These are phyloP conservation scores for Meleagris gallopavo DNA, from an alignment of 2,113 vertebrate species.

Conservation along the genomic window DNA sequence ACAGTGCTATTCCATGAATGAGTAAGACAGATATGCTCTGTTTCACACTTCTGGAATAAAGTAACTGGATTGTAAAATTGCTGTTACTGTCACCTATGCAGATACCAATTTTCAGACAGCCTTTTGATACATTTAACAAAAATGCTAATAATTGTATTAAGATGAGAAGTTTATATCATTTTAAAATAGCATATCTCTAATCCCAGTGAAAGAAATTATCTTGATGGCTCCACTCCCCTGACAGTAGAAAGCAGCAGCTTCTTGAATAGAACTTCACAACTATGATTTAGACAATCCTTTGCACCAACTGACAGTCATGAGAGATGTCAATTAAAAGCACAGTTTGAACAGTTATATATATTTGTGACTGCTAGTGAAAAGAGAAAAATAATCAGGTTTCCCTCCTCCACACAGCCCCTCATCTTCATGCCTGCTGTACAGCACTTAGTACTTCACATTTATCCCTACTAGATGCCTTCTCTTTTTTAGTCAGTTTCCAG, in stretches of 20 bases:
- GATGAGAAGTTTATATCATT: neutral
- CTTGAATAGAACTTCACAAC: neutral
- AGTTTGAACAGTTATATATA: neutral
- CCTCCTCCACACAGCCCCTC: neutral
- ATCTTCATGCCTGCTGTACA: neutral
- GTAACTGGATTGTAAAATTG: neutral
- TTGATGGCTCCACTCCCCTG: neutral
- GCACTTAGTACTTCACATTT: neutral
- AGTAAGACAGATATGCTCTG: neutral
- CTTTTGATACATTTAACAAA: neutral
- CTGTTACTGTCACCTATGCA: neutral
- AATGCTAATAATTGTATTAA: neutral
- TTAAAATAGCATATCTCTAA: neutral
- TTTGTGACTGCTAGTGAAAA: neutral
- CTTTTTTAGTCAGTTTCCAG: neutral
- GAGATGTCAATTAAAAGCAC: accelerated
- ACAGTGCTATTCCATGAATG: neutral
- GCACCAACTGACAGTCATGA: neutral
- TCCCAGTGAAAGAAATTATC: neutral
- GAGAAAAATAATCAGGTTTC: neutral
- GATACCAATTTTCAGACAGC: neutral
- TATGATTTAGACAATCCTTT: neutral
- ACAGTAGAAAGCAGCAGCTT: neutral
- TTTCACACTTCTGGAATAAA: neutral
- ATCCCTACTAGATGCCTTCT: neutral